These are phyloP conservation scores for Buteo buteo DNA, from an alignment of 2,113 vertebrate genomes.

Conservation along the genomic window DNA sequence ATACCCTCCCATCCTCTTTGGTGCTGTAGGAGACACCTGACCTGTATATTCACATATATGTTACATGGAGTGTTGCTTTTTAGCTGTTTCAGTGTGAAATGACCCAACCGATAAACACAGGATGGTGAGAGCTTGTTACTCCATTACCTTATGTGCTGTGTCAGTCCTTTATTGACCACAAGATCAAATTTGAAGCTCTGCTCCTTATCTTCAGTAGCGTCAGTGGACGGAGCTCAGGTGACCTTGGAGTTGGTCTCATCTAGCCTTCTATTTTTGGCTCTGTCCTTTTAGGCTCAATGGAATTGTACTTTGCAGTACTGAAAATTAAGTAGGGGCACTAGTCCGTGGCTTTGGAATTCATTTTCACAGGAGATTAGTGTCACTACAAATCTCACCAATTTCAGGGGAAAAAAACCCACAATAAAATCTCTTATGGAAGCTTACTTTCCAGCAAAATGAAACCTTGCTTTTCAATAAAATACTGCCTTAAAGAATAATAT, in stretches of 20 bases:
- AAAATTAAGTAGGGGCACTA: background rate
- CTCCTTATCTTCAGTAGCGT: slow-evolving; percentile 4
- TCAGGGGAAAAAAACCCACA: fast-evolving
- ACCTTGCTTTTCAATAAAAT: background rate
- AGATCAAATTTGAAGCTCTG: slow-evolving; percentile 8
- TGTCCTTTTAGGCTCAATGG: background rate
- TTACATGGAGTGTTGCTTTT: background rate
- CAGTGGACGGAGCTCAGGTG: background rate
- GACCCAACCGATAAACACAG: background rate
- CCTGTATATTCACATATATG: background rate
- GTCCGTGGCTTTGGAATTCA: background rate
- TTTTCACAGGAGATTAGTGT: background rate
- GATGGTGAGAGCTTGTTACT: background rate
- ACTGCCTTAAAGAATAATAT: background rate
- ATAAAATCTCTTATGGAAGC: background rate
- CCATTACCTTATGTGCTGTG: background rate
- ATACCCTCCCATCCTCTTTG: background rate
- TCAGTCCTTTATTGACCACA: background rate
- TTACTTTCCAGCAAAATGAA: background rate
- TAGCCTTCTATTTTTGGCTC: slow-evolving; percentile 27
- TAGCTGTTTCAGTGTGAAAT: background rate
- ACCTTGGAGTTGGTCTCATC: slow-evolving; percentile 15
- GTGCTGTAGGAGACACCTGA: background rate
- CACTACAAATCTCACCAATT: background rate
- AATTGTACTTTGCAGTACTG: background rate